Evolutionary conservation across 2,797 vertebrate species (phyloP).

Genomic region (Pelodytes ibericus): DNA sequence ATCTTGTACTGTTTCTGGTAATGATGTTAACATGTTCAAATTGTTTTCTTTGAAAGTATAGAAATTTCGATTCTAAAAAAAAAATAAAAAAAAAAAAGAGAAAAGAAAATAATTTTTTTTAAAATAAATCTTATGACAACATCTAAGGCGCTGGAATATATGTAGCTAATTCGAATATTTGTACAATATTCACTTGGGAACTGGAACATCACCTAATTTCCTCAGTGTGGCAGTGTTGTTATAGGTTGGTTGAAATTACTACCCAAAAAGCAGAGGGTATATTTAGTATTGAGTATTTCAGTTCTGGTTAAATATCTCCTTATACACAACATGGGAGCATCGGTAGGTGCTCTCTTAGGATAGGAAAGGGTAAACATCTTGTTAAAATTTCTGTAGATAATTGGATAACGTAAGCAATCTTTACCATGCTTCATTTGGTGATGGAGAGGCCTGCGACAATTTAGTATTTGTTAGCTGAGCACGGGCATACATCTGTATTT

Average conservation of each 20-base stretch:
- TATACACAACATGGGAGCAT: neutral
- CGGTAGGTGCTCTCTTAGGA: neutral
- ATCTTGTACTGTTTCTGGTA: too few species aligned
- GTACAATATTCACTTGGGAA: neutral
- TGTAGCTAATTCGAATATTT: neutral
- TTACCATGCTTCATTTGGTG: neutral
- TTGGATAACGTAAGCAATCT: neutral
- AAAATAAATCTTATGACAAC: too few species aligned
- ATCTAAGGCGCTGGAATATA: too few species aligned
- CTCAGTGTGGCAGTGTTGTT: slow-evolving; percentile 78
- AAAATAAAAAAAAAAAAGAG: too few species aligned
- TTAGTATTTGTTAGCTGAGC: neutral
- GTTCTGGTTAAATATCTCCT: slow-evolving; percentile 97
- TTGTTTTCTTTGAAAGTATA: too few species aligned
- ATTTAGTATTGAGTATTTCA: slow-evolving; percentile 88
- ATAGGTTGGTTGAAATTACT: slow-evolving; percentile 54
- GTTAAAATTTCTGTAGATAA: slow-evolving; percentile 2
- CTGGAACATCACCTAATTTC: slow-evolving; percentile 29
- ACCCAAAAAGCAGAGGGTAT: too few species aligned
- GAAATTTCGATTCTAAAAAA: too few species aligned
- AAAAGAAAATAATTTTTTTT: too few species aligned
- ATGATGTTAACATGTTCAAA: too few species aligned
- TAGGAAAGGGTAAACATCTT: slow-evolving; percentile 23
- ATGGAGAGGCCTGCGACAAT: neutral
- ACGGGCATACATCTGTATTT: slow-evolving; percentile 7